These are phyloP conservation scores for Lordiphosa collinella DNA, from an alignment of 1,140 invertebrate species.

Conservation along the genomic window DNA sequence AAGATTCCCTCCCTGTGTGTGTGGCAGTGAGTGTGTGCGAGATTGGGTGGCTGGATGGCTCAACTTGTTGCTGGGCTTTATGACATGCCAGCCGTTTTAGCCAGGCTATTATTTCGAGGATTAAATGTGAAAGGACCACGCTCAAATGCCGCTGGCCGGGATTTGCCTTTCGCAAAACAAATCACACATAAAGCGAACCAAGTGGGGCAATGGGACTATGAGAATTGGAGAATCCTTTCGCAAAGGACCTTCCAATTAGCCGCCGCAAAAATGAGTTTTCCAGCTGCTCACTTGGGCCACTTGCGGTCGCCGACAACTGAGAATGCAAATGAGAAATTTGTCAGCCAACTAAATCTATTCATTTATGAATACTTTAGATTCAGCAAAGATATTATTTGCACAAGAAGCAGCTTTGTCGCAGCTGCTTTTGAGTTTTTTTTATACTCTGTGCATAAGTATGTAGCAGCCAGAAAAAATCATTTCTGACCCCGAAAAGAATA, in stretches of 20 bases:
- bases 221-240: constrained; percentile 21
- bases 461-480: too few relatives aligned
- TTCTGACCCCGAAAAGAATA: too few relatives aligned
- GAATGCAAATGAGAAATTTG: constrained; percentile 28
- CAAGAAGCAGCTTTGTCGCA: too few relatives aligned
- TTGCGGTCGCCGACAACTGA: constrained; percentile 1
- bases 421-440: too few relatives aligned
- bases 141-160: constrained; percentile 44
- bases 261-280: constrained; percentile 24
- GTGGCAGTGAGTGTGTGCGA: constrained; percentile 8
- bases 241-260: constrained; percentile 37
- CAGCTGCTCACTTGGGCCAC: neutral
- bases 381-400: too few relatives aligned
- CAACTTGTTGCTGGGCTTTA: constrained; percentile 74
- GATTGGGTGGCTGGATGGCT: constrained; percentile 38
- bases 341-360: constrained; percentile 58
- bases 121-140: constrained; percentile 67
- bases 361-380: constrained; percentile 22
- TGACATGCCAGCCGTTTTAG: constrained; percentile 63
- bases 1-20: constrained; percentile 2
- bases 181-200: constrained; percentile 41
- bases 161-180: constrained; percentile 55
- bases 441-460: too few relatives aligned
- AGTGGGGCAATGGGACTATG: constrained; percentile 1
- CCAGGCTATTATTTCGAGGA: constrained; percentile 75